phyloP scores from a whole-genome alignment of 1,140 invertebrate genomes.

The Drosophila azteca region DNA sequence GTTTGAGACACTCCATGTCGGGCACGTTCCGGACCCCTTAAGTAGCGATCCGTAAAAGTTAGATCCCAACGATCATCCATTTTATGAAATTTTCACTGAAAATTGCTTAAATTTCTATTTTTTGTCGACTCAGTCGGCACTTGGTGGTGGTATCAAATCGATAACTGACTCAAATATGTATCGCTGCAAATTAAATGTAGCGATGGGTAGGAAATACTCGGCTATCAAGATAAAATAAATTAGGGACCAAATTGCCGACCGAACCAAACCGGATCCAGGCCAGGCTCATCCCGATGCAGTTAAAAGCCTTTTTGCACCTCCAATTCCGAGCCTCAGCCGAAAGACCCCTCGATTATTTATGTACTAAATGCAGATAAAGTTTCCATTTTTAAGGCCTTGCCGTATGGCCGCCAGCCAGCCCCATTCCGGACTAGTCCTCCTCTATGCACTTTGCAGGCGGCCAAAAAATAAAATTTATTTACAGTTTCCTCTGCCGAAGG shows the following conservation, averaged over 20 bases:
- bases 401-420: background rate
- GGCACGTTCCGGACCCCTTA: no score
- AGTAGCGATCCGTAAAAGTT: background rate
- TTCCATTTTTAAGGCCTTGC: conserved; percentile 44
- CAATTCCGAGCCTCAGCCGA: conserved; percentile 5
- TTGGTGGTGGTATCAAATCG: background rate
- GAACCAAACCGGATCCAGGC: background rate
- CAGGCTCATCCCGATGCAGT: conserved; percentile 20
- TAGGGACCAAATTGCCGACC: conserved; percentile 15
- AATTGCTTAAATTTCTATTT: background rate
- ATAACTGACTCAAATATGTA: conserved; percentile 12
- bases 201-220: conserved; percentile 14
- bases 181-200: conserved; percentile 1
- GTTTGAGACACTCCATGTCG: no score
- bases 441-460: conserved; percentile 51
- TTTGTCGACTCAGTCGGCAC: background rate
- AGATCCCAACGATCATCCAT: no score
- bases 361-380: conserved; percentile 74
- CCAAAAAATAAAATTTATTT: conserved; percentile 70
- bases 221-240: conserved; percentile 38
- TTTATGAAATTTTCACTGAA: background rate
- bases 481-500: conserved; percentile 37
- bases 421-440: conserved; percentile 17
- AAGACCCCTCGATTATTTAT: conserved; percentile 56
- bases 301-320: conserved; percentile 56